phyloP scores from a whole-genome alignment of 2,113 vertebrate species.

The Alethe castanea region DNA sequence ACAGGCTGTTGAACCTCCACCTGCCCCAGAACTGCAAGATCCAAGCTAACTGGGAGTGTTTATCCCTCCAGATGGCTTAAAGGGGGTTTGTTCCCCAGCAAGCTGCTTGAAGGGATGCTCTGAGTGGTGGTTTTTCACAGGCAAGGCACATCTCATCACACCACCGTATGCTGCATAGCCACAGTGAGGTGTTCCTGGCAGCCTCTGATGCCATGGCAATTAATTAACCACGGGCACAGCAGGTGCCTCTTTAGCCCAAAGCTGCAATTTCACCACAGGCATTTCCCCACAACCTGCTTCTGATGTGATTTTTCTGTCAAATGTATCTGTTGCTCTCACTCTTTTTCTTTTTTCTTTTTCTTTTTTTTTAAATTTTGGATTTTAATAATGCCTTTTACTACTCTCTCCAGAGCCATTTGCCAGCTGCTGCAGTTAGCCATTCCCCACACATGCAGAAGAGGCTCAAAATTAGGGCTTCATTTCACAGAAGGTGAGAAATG shows the following conservation, averaged over 20 bases:
- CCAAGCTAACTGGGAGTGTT: background rate
- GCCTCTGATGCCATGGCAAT: background rate
- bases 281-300: background rate
- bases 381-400: background rate
- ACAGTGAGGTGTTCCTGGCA: background rate
- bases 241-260: background rate
- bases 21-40: background rate
- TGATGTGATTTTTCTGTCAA: background rate
- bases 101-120: background rate
- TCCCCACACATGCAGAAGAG: background rate
- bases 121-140: background rate
- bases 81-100: background rate
- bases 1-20: background rate
- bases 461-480: background rate
- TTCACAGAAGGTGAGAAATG: background rate
- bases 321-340: slow-evolving; percentile 6
- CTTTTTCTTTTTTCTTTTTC: background rate
- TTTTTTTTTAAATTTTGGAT: background rate
- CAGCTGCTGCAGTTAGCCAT: background rate
- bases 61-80: background rate
- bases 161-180: rapidly evolving
- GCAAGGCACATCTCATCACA: background rate
- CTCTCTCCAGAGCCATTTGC: slow-evolving; percentile 22
- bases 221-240: background rate
- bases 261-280: background rate